Percentiles rank a stretch among this genome's conserved stretches.
Conservation (phyloP, 2,888 invertebrate species). For the Orthosia incerta region DNA sequence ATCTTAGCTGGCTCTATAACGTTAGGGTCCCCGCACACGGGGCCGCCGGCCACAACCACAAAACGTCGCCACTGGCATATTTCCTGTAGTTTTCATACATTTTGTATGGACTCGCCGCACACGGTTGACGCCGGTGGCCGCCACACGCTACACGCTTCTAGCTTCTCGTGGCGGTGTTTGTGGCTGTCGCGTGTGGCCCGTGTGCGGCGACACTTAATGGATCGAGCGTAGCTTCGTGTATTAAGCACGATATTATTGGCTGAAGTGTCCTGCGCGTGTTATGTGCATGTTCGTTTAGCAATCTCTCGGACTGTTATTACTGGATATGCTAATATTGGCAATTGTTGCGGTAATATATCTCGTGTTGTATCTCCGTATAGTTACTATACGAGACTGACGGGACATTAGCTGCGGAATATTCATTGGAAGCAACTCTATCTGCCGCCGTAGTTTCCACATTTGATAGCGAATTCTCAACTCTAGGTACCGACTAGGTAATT, state of each 20-base stretch:
- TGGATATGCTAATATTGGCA: constrained; percentile 60
- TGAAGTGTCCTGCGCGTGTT: constrained; percentile 28
- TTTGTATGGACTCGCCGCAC: no score
- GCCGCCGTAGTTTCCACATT: constrained; percentile 28
- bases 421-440: constrained; percentile 18
- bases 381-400: constrained; percentile 23
- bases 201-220: constrained; percentile 72
- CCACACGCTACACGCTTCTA: no score
- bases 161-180: no score
- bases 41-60: no score
- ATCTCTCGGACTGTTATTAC: constrained; percentile 47
- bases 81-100: no score
- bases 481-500: not conserved
- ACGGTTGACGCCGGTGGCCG: no score
- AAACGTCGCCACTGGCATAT: no score
- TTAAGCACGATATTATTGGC: constrained; percentile 45
- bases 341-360: constrained; percentile 59
- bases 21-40: no score
- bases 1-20: constrained; percentile 80
- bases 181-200: no score
- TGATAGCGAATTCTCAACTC: not conserved
- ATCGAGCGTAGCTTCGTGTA: constrained; percentile 20
- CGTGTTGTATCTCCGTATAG: constrained; percentile 12
- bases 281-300: constrained; percentile 47
- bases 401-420: constrained; percentile 43